A percentile compares a stretch with the other conserved stretches of the same genome.
Conservation (phyloP, 1,140 invertebrate genomes). For the Plectrocnemia conspersa region DNA sequence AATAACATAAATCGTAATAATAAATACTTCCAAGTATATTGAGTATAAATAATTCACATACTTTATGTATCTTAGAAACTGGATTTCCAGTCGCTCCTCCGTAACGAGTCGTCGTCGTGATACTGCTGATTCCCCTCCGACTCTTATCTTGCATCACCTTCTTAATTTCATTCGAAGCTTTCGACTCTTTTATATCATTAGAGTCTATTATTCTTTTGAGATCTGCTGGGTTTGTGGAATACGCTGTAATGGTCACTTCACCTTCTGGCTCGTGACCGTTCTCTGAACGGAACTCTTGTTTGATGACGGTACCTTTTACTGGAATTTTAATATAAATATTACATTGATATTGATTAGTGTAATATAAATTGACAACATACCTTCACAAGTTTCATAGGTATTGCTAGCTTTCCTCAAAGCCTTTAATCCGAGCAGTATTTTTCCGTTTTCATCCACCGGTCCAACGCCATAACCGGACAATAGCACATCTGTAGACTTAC, state of each 20-base stretch:
- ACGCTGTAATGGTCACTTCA: constrained; percentile 60
- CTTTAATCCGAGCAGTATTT: constrained; percentile 68
- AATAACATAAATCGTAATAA: constrained; percentile 6
- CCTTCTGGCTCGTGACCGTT: constrained; percentile 62
- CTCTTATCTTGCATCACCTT: constrained; percentile 8
- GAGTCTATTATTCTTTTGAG: constrained; percentile 44
- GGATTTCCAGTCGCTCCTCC: constrained; percentile 25
- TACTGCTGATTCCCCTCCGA: constrained; percentile 34
- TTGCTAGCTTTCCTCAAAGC: constrained; percentile 62
- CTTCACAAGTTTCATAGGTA: constrained; percentile 52
- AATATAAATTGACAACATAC: constrained; percentile 34
- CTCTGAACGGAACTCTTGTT: constrained; percentile 60
- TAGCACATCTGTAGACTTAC: constrained; percentile 56
- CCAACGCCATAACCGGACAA: constrained; percentile 78
- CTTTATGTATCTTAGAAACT: constrained; percentile 31
- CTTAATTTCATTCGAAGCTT: constrained; percentile 34
- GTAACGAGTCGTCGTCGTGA: constrained; percentile 33
- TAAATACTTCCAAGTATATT: constrained; percentile 3
- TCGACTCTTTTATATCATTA: background rate
- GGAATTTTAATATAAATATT: constrained; percentile 30
- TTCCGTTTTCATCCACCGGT: constrained; percentile 72
- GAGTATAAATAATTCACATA: constrained; percentile 8
- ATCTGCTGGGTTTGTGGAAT: constrained; percentile 59
- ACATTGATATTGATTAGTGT: background rate
- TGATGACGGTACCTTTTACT: constrained; percentile 64